Percentiles rank a stretch among this genome's conserved stretches.
phyloP scores from a whole-genome alignment of 2,113 vertebrate species.

The Falcunculus frontatus region DNA sequence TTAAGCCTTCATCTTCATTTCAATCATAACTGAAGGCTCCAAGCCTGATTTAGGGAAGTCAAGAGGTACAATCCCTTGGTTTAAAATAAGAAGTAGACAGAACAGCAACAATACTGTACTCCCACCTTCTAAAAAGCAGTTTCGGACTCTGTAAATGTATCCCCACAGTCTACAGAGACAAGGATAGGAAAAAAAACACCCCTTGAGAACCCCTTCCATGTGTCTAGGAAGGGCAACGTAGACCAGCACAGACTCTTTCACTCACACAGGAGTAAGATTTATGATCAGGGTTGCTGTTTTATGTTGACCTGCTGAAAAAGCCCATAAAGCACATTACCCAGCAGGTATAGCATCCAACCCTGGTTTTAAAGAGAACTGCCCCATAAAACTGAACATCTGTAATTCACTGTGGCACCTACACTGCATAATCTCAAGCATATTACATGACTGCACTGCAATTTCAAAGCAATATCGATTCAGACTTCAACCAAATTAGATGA shows the following conservation, averaged over 20 bases:
- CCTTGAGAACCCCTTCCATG: not conserved
- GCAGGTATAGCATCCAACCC: not conserved
- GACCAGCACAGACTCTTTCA: not conserved
- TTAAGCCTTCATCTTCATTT: constrained; percentile 25
- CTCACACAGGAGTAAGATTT: not conserved
- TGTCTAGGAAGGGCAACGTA: not conserved
- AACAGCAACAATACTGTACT: not conserved
- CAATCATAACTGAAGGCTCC: constrained; percentile 19
- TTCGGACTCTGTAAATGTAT: not conserved
- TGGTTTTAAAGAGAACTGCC: not conserved
- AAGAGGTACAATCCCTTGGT: not conserved
- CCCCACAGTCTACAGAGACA: not conserved
- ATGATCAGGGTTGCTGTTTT: not conserved
- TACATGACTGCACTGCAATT: not conserved
- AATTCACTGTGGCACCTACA: not conserved
- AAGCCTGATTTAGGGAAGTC: constrained; percentile 11
- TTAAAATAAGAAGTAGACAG: not conserved
- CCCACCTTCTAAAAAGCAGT: not conserved
- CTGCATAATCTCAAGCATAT: not conserved
- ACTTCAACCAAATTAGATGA: not conserved
- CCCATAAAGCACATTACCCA: not conserved
- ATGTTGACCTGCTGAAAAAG: not conserved
- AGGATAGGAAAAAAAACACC: not conserved
- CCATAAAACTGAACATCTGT: not conserved
- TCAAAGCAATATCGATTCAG: not conserved